Conservation (phyloP, 2,797 vertebrate genomes). For the Platyrinchus mystaceus region DNA sequence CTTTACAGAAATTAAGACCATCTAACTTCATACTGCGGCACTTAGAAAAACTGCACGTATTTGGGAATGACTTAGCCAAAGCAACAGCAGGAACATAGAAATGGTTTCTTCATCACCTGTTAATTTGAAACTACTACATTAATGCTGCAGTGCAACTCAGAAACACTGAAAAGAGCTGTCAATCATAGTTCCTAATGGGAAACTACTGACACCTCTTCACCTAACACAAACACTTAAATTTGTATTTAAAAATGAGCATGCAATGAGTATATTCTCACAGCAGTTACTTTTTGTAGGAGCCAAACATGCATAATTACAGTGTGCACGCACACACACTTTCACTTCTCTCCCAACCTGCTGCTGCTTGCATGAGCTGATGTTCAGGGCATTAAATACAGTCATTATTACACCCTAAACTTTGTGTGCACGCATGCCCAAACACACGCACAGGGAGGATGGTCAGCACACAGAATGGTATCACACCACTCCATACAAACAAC, state of each 20-base stretch:
- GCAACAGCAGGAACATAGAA: background rate
- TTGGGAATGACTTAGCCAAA: background rate
- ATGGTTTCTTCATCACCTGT: background rate
- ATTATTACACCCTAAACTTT: background rate
- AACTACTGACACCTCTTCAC: background rate
- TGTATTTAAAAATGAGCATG: background rate
- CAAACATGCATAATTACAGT: background rate
- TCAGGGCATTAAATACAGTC: background rate
- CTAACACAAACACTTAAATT: background rate
- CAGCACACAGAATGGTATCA: background rate
- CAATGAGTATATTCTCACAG: background rate
- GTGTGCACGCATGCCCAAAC: accelerated
- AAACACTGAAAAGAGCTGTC: background rate
- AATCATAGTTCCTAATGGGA: background rate
- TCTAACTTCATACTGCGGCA: background rate
- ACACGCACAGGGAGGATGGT: background rate
- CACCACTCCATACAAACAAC: background rate
- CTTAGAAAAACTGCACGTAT: background rate
- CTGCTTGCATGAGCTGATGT: background rate
- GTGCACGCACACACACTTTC: background rate
- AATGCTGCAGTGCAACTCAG: background rate
- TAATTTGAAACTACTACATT: background rate
- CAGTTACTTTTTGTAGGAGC: background rate
- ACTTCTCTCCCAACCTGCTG: slow-evolving; percentile 14
- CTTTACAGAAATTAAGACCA: background rate